Evolutionary conservation across 2,888 invertebrate species (phyloP).

Genomic region (Eupithecia inturbata): DNA sequence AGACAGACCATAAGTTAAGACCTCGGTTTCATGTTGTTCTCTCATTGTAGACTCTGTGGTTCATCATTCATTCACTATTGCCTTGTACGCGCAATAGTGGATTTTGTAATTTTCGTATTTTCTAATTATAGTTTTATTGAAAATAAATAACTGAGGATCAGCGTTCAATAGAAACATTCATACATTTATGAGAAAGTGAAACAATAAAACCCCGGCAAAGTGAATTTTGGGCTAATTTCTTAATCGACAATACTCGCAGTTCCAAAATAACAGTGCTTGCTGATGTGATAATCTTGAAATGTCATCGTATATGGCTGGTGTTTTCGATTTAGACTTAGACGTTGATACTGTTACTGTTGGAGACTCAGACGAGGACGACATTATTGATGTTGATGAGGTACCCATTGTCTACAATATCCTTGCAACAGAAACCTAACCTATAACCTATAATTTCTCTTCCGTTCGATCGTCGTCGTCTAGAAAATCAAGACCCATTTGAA

Average conservation of each 20-base stretch:
- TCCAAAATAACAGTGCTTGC: constrained; percentile 63
- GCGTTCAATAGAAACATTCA: constrained; percentile 9
- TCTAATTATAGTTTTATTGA: constrained; percentile 3
- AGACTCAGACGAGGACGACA: constrained; percentile 94
- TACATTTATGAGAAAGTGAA: not conserved
- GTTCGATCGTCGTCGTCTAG: constrained; percentile 53
- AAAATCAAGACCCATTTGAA: constrained; percentile 49
- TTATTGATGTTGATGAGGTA: constrained; percentile 94
- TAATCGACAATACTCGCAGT: constrained; percentile 17
- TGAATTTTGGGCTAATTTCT: constrained; percentile 4
- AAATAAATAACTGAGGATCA: constrained; percentile 1
- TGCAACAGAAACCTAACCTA: constrained; percentile 60
- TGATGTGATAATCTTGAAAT: constrained; percentile 82
- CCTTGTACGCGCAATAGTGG: constrained; percentile 24
- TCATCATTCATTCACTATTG: constrained; percentile 16
- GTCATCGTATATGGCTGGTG: constrained; percentile 91
- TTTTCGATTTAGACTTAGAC: constrained; percentile 96
- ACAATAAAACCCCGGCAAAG: not conserved
- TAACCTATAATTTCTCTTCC: constrained; percentile 84
- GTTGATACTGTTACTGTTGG: constrained; percentile 85
- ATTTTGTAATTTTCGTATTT: constrained; percentile 18
- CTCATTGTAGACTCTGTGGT: not conserved
- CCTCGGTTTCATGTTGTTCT: no score
- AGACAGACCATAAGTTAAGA: no score
- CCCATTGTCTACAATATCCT: constrained; percentile 53